Evolutionary conservation across 1,140 invertebrate genomes (phyloP), one percentile per base, ranked within the genome.

Genomic region (Papilio machaon): DNA sequence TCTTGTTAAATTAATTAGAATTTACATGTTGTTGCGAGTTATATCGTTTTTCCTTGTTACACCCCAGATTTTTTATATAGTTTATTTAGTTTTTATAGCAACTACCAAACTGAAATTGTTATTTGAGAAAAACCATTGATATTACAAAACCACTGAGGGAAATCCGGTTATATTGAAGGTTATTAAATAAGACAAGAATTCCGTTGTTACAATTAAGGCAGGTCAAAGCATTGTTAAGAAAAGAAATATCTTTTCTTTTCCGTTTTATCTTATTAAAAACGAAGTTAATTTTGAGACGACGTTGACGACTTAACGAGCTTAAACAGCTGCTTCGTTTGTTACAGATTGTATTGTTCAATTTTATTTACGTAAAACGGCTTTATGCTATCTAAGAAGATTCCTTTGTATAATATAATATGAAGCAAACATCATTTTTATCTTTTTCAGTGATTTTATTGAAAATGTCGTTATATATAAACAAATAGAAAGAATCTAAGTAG

Each of bases 241-340:
- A 74, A 74, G 17, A 74, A 47, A 74, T 47, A 70, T 70, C 23
- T 35, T 70, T 70, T 35, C 64, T 70, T 35, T 70, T 70, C 30
- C 64, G 64, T 13, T 70, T 35, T 10, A 70, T 70, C 64, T 70
- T 70, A 70, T 70, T 70, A 74, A 74, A 74, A 74, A 74, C 46
- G 46, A 74, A 46, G 46, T 74, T 74, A 46, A 49, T 74, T 74
- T n/a, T 38, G 73, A 74, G 38, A 74, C 43, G 43, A 19, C 46
- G 46, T 46, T 49, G 74, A 30, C 43, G 47, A 75, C 19, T 75
- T 49, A 49, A 30, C 17, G 74, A 70, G 30, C 64, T 70, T 38
- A 70, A 70, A 70, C 64, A 70, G 30, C 64, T 70, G 64, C 5
- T 70, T 38, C 64, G 30, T 70, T 70, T 70, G 64, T 70, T 35